A percentile compares a stretch with the other conserved stretches of the same genome.
Conservation (phyloP, 2,797 vertebrate species). For the Australoheros facetus region DNA sequence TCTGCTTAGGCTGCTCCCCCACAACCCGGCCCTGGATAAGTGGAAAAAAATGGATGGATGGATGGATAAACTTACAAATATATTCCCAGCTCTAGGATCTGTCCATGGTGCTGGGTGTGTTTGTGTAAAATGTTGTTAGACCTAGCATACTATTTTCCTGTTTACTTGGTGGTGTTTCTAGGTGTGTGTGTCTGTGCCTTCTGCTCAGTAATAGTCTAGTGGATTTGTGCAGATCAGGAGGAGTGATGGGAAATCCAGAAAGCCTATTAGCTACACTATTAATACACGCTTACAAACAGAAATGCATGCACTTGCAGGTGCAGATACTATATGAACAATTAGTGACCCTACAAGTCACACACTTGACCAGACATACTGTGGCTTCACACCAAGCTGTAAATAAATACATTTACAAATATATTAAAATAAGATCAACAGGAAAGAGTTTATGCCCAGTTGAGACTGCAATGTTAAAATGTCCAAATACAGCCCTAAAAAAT, state of each 20-base stretch:
- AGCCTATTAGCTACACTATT: slow-evolving; percentile 80
- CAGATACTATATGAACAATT: slow-evolving; percentile 25
- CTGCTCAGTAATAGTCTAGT: slow-evolving; percentile 37
- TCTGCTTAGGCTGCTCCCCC: too few relatives aligned
- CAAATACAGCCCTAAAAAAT: not conserved
- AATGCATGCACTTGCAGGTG: slow-evolving; percentile 2
- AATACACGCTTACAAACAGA: slow-evolving; percentile 60
- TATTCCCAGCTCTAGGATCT: too few relatives aligned
- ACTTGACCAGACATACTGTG: not conserved
- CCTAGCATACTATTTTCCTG: not conserved
- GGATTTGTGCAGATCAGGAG: slow-evolving; percentile 76
- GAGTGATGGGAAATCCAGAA: slow-evolving; percentile 81
- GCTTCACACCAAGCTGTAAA: not conserved
- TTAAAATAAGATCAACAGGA: not conserved
- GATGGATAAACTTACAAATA: too few relatives aligned
- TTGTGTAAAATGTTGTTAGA: not conserved
- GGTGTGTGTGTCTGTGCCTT: not conserved
- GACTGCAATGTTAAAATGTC: not conserved
- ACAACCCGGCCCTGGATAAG: too few relatives aligned
- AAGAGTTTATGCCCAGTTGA: not conserved
- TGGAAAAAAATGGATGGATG: too few relatives aligned
- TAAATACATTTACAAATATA: too few relatives aligned
- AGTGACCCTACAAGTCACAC: not conserved
- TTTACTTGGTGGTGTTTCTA: not conserved
- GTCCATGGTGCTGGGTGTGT: too few relatives aligned